Evolutionary conservation across 1,140 invertebrate species (phyloP), one percentile per base, ranked within the genome.

Genomic region (Platyscapa corneri): DNA sequence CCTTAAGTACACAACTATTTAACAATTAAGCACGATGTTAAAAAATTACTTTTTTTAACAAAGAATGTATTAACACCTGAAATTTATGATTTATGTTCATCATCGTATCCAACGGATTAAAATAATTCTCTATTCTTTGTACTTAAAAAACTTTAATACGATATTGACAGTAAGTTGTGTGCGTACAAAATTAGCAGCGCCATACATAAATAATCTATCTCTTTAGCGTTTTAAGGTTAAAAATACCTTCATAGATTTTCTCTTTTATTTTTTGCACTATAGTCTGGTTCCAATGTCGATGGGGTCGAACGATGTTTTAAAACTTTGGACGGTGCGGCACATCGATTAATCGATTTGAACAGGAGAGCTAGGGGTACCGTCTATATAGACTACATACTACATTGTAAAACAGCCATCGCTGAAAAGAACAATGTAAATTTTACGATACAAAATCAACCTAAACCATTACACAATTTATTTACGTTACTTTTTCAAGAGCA

Each of bases 381-480:
- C 20, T 64, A 30, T 79, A 79, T 79, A 32, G 75, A 56, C 75
- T 32, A 30, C 46, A 32, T 49, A 16, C 12, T 78, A 27, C 60
- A 78, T 78, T 23, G 23, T n/a, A 65, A 65, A 65, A 80, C 16
- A 0, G 3, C 14, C 8, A 27, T 80, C 46, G 16, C 3, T 42
- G 27, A 80, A 67, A 80, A 42, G 34, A 80, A 80, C 60, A 80
- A 80, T 32, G 60, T 23, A 67, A 42, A 65, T 65, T 80, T 78
- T 34, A 53, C 74, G 16, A 16, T 42, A 74, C 37, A 42, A 42
- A 74, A 74, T 39, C 37, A 42, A 37, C 20, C 1, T 14, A 42
- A 39, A 74, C 10, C 42, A 72, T 37, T 37, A 72, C 8, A 39
- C 90, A 90, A 90, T 90, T 91, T 30, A 64, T 64, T 30, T n/a